phyloP scores from a whole-genome alignment of 2,797 vertebrate species.

The Lepidocolaptes lacrymiger region DNA sequence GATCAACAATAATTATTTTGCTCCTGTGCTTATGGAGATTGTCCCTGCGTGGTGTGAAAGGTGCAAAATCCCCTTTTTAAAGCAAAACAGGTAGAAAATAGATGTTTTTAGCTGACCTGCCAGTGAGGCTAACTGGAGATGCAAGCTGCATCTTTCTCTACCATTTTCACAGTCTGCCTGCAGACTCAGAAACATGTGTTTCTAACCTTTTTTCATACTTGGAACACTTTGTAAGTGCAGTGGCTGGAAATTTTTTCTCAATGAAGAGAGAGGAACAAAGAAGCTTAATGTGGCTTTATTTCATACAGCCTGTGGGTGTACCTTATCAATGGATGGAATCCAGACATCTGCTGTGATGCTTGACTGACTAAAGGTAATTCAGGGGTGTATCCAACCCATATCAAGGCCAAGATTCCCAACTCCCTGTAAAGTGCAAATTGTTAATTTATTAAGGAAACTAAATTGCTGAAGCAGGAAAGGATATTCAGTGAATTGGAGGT shows the following conservation, averaged over 20 bases:
- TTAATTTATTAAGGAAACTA: not conserved
- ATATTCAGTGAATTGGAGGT: not conserved
- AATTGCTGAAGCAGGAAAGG: not conserved
- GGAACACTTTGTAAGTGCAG: not conserved
- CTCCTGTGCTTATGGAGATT: not conserved
- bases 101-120: not conserved
- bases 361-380: not conserved
- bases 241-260: not conserved
- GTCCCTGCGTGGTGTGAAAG: not conserved
- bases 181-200: not conserved
- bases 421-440: not conserved
- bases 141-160: not conserved
- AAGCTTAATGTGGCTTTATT: not conserved
- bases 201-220: not conserved
- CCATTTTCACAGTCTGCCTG: not conserved
- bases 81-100: not conserved
- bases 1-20: not conserved
- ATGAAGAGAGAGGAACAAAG: not conserved
- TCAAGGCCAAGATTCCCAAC: not conserved
- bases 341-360: not conserved
- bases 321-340: not conserved
- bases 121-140: not conserved
- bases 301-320: not conserved
- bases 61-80: not conserved
- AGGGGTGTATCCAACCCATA: not conserved